Base-by-base conservation (phyloP, 2,113 vertebrate genomes). In the Nothocercus julius region DNA sequence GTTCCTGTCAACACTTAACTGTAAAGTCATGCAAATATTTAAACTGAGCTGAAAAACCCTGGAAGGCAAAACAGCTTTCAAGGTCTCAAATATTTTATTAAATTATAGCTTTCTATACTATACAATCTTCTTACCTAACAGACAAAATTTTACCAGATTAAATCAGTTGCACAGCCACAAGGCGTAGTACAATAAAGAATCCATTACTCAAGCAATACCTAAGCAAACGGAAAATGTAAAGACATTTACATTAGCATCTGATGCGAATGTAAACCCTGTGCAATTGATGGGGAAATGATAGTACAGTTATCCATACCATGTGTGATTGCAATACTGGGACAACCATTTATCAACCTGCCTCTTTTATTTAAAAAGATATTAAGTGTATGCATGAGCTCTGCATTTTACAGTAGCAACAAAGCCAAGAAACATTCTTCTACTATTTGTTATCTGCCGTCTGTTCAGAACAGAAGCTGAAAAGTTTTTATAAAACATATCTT, bases 161-260 rank as follows among this genome's bases (percentile, higher is more conserved):
- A 95, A 94, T 51, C 51, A 91, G 87, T 80, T 83, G 92, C 76
- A 82, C 28, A 84, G 73, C 92, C 82, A 92, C 80, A 85, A 97
- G 83, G 76, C 70, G 87, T 73, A 54, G 49, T 82, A 49, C 78
- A 92, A 56, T 80, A 74, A 96, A 91, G 80, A 92, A 82, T 62
- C 90, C 88, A 95, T 95, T 97, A 93, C 12, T 82, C 53, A 84
- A 81, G 89, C 24, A 91, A 82, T 74, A 94, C 53, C 73, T 80
- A 95, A 92, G 79, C 75, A 93, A 95, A 96, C 2, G 2, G 84
- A 95, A 95, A 95, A 96, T 19, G 30, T 76, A 91, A 92, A 94
- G 88, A 67, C 64, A 88, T 88, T 91, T 92, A 89, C 62, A 92
- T 96, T 79, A 91, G 74, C 11, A 4, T 82, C 51, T 82, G 69